These are phyloP conservation scores for Brachionus calyciflorus DNA, from an alignment of 1,140 invertebrate genomes.

Conservation along the genomic window DNA sequence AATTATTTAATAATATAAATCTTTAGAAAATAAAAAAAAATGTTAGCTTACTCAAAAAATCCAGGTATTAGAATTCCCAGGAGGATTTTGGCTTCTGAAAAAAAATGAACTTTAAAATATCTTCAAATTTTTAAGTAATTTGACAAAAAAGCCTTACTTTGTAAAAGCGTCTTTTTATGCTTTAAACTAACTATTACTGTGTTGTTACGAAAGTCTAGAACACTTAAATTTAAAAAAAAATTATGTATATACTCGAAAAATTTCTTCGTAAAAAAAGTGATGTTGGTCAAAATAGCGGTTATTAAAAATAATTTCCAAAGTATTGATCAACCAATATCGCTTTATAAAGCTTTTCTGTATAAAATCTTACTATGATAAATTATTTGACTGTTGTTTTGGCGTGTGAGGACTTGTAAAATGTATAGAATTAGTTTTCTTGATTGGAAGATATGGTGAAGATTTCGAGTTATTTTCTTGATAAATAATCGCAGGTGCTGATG, in stretches of 20 bases:
- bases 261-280: too few relatives aligned
- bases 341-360: too few relatives aligned
- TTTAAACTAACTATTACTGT: slow-evolving; percentile 26
- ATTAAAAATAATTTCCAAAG: too few relatives aligned
- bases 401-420: slow-evolving; percentile 3
- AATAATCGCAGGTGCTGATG: not conserved
- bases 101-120: not conserved
- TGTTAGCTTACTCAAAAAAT: slow-evolving; percentile 38
- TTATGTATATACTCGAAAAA: too few relatives aligned
- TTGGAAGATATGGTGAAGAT: too few relatives aligned
- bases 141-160: slow-evolving; percentile 13
- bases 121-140: too few relatives aligned
- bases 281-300: too few relatives aligned
- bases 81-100: slow-evolving; percentile 29
- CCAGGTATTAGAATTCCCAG: slow-evolving; percentile 37
- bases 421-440: not conserved
- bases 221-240: slow-evolving; percentile 14
- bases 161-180: slow-evolving; percentile 19
- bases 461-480: too few relatives aligned
- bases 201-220: slow-evolving; percentile 16
- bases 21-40: not conserved
- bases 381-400: not conserved
- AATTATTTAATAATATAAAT: too few relatives aligned
- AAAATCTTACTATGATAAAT: slow-evolving; percentile 14
- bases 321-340: too few relatives aligned